Evolutionary conservation across 1,140 invertebrate genomes (phyloP), one percentile per base, ranked within the genome.

Genomic region (Popillia japonica): DNA sequence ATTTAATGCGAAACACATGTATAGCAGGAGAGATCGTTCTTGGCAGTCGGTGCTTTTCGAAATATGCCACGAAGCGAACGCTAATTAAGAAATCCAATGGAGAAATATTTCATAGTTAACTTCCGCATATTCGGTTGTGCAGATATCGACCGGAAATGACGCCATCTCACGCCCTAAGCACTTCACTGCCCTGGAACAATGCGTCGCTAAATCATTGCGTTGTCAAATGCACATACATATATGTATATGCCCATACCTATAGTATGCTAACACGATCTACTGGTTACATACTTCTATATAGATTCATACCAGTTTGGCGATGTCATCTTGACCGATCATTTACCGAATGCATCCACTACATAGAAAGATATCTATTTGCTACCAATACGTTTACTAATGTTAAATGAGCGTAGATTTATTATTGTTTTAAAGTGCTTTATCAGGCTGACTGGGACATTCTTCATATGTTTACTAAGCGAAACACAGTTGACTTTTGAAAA

Each of bases 141-240:
- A 68, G 61, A 68, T 68, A 68, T 68, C 61, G 61, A 68, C 75
- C 41, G 75, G 75, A 76, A 76, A 55, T 76, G 75, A 76, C 75
- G 75, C 75, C 22, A 76, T 76, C 75, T 44, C 75, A 76, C 75
- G 75, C 75, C 75, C 75, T 76, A 40, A 55, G 41, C 75, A 76
- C 75, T 76, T 76, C 75, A 76, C 17, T 76, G 75, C 75, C 22
- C 75, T 55, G 75, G 75, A 76, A 76, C 75, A 76, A 76, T 76
- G 42, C 42, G 75, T 10, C 22, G 27, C 75, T 76, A 76, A 76
- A 76, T 76, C 75, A 76, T 14, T 55, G 22, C 75, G 75, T 42
- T 40, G 42, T 76, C 75, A 76, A 76, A 76, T 23, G 27, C 75
- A 55, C 75, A 34, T 34, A n/a, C 75, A 44, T 14, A 7, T 48